Conservation (phyloP, 2,113 vertebrate species). For the Pimephales promelas region DNA sequence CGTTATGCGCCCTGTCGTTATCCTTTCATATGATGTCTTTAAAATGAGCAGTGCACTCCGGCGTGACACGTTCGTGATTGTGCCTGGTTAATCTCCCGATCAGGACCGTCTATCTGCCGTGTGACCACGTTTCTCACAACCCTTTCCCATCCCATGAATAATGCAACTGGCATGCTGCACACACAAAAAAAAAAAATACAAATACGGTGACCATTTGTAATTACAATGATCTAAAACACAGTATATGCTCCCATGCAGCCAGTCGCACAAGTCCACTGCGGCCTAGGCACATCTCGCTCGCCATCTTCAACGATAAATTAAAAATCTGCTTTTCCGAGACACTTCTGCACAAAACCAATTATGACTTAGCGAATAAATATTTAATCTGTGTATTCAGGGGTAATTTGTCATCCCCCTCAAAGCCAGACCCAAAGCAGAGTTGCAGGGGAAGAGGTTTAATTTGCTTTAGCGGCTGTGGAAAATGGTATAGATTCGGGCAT, state of each 20-base stretch:
- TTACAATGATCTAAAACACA: conserved; percentile 24
- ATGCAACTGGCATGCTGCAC: conserved; percentile 5
- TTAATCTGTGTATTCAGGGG: conserved; percentile 55
- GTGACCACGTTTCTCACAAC: conserved; percentile 27
- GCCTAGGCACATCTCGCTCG: conserved; percentile 14
- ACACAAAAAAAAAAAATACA: no score
- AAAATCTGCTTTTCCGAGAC: conserved; percentile 53
- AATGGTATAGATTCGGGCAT: conserved; percentile 41
- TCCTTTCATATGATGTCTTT: conserved; percentile 15
- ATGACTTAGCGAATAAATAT: conserved; percentile 57
- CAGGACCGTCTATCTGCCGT: conserved; percentile 13
- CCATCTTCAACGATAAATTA: conserved; percentile 55
- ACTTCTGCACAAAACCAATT: conserved; percentile 55
- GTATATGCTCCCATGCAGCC: not conserved
- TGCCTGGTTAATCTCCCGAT: conserved; percentile 36
- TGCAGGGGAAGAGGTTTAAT: conserved; percentile 49
- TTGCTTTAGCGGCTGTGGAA: conserved; percentile 40
- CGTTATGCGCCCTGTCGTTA: not conserved
- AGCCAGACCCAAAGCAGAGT: conserved; percentile 35
- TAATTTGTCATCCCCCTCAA: conserved; percentile 50
- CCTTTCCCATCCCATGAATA: conserved; percentile 35
- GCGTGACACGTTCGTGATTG: conserved; percentile 25
- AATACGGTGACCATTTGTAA: conserved; percentile 3
- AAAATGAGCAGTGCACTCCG: conserved; percentile 19
- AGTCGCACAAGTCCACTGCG: not conserved